phyloP scores from a whole-genome alignment of 1,140 invertebrate species.

The Triops cancriformis region DNA sequence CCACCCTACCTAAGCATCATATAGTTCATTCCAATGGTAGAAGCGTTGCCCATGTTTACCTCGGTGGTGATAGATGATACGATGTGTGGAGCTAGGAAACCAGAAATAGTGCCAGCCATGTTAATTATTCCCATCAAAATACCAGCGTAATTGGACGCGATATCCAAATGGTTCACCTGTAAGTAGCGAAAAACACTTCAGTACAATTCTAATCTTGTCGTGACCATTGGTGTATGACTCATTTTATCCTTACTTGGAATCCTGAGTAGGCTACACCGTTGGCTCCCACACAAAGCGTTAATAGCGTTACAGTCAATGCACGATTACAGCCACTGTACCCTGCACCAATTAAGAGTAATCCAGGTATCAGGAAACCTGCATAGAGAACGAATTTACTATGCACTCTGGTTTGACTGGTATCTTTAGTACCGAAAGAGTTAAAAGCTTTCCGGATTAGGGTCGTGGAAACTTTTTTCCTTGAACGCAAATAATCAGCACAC shows the following conservation, averaged over 20 bases:
- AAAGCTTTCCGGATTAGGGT: slow-evolving; percentile 24
- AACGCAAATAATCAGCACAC: slow-evolving; percentile 1
- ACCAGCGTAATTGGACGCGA: slow-evolving; percentile 72
- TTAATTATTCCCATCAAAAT: slow-evolving; percentile 75
- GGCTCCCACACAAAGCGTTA: background rate
- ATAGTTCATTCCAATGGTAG: no score
- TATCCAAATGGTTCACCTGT: slow-evolving; percentile 72
- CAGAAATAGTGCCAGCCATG: slow-evolving; percentile 69
- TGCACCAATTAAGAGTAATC: background rate
- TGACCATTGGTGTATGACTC: no score
- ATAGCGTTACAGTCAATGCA: background rate
- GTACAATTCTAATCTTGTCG: no score
- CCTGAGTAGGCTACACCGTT: background rate
- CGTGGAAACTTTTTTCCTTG: background rate
- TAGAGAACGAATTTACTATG: no score
- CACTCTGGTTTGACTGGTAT: background rate
- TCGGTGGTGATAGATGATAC: slow-evolving; percentile 60
- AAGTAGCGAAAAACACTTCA: slow-evolving; percentile 37
- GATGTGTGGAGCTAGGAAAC: slow-evolving; percentile 70
- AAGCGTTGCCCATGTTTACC: no score
- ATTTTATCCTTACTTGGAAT: background rate
- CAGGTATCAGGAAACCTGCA: slow-evolving; percentile 11
- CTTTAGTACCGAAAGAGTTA: slow-evolving; percentile 23
- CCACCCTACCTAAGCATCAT: no score
- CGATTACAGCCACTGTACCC: slow-evolving; percentile 10